Evolutionary conservation across 2,113 vertebrate genomes (phyloP).

Genomic region (Hyaena hyaena): DNA sequence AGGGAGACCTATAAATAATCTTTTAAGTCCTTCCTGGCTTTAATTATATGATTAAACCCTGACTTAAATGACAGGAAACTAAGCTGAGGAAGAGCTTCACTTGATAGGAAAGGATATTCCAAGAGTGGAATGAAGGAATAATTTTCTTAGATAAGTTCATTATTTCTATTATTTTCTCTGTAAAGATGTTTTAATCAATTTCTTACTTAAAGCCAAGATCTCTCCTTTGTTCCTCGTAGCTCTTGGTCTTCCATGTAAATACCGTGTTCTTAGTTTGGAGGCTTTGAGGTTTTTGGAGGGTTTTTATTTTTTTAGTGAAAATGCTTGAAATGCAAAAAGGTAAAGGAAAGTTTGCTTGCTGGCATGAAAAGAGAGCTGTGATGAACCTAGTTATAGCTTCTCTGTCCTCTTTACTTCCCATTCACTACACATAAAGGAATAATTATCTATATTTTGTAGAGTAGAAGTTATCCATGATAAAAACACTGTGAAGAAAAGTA

Average conservation of each 20-base stretch:
- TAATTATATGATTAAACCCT: constrained; percentile 11
- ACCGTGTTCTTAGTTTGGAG: neutral
- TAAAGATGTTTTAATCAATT: neutral
- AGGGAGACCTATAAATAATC: neutral
- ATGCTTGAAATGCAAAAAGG: constrained; percentile 18
- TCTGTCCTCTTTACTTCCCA: neutral
- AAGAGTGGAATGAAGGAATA: neutral
- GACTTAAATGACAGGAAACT: neutral
- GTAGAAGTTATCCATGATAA: neutral
- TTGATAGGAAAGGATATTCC: neutral
- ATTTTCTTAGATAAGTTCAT: neutral
- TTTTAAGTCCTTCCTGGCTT: neutral
- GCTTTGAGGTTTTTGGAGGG: neutral
- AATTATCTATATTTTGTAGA: neutral
- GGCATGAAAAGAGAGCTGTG: neutral
- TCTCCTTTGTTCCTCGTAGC: neutral
- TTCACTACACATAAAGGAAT: neutral
- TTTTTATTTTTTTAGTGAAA: neutral
- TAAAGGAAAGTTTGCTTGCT: neutral
- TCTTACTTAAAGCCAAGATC: neutral
- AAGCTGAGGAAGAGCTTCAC: neutral
- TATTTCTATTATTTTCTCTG: constrained; percentile 29
- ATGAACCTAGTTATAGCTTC: neutral
- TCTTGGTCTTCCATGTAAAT: neutral
- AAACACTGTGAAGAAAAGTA: constrained; percentile 30